Base-by-base conservation (phyloP, 2,888 invertebrate genomes). In the Arge pagana region DNA sequence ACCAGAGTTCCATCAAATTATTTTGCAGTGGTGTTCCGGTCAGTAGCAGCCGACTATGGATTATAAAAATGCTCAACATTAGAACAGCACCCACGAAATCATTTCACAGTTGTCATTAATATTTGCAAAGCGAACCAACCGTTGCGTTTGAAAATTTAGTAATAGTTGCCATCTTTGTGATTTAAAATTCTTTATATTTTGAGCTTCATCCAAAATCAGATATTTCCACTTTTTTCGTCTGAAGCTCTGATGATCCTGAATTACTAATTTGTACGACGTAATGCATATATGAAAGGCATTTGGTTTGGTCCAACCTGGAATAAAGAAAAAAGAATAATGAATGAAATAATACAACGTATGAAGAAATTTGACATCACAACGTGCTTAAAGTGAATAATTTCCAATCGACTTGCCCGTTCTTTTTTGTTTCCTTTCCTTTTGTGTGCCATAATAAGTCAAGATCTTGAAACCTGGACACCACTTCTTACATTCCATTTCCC, bases 401-500 rank as follows among this genome's bases (percentile, higher is more conserved):
- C 10, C 11, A 39, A 48, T 3, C 39, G 24, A 48, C 50, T 43
- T 55, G 68, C 77, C 92, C 50, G 87, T 89, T 65, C 94, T 83
- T 74, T 95, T 95, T 60, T 88, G 78, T 77, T 93, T 93, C 51
- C 99, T 82, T 77, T 99, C 99, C 75, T 97, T 97, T 67, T 93
- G 93, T 23, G 89, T 88, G 37, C 99, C 99, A 74, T 96, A 99
- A 77, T 99, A 99, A 1, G 98, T 98, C 61, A 99, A 84, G 69
- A 99, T 94, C 83, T 99, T 99, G 77, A 99, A 96, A 45, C 93
- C 95, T 1, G 99, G 99, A 78, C 97, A 98, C 99, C 99, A 99
- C 78, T 98, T 98, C 79, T 99, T 98, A 72, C 96, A 92, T 79
- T 99, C 99, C 93, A 98, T 95, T 81, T 99, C 99, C 99, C 99